These are phyloP conservation scores for Odontomachus brunneus DNA, from an alignment of 1,140 invertebrate species.

Conservation along the genomic window DNA sequence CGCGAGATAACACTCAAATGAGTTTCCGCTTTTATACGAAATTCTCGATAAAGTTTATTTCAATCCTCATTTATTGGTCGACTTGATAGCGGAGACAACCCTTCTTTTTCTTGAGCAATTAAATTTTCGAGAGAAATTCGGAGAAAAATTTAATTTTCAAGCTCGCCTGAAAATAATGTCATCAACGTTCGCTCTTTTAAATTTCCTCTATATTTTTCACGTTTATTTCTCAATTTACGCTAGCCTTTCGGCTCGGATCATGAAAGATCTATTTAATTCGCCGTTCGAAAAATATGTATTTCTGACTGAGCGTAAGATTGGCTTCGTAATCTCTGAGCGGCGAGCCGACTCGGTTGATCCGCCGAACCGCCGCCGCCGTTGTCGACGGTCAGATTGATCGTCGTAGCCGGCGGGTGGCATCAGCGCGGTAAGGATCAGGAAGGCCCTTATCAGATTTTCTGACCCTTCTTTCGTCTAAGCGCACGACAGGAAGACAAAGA, in stretches of 20 bases:
- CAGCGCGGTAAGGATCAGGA: slow-evolving; percentile 80
- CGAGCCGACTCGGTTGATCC: not conserved
- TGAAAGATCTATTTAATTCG: not conserved
- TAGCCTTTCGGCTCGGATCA: no score
- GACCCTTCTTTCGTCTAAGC: slow-evolving; percentile 78
- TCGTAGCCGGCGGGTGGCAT: slow-evolving; percentile 62
- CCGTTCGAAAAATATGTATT: slow-evolving; percentile 1
- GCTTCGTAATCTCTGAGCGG: slow-evolving; percentile 23
- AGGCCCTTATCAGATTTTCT: slow-evolving; percentile 85
- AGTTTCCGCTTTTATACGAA: not conserved
- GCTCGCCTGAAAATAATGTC: no score
- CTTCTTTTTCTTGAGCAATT: not conserved
- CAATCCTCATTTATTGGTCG: not conserved
- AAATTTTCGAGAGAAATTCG: not conserved
- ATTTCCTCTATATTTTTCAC: no score
- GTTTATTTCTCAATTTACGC: no score
- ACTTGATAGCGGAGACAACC: not conserved
- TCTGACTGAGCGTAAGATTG: not conserved
- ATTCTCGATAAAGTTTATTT: not conserved
- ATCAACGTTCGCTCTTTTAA: no score
- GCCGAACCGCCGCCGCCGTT: slow-evolving; percentile 4
- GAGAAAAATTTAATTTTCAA: no score
- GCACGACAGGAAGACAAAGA: slow-evolving; percentile 58
- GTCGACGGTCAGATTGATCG: slow-evolving; percentile 58
- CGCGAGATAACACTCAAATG: not conserved